Percentiles rank a stretch among this genome's conserved stretches.
phyloP scores from a whole-genome alignment of 2,113 vertebrate genomes.

The Cryptomyrus ogoouensis region DNA sequence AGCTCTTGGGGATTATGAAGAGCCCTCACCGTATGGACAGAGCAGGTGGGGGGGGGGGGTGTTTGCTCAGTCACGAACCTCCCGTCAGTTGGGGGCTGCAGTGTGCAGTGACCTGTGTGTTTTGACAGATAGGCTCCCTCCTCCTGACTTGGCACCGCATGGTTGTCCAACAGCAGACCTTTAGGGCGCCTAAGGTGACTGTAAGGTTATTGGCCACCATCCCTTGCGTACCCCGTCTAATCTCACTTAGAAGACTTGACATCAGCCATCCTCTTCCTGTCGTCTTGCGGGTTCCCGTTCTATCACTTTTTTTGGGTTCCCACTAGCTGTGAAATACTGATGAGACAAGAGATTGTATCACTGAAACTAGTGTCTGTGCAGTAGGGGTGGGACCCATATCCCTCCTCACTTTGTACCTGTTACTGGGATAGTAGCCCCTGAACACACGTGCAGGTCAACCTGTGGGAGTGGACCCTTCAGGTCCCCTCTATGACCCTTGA shows the following conservation, averaged over 20 bases:
- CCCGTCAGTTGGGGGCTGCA: neutral
- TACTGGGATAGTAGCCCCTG: neutral
- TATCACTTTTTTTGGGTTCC: neutral
- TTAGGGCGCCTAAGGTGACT: constrained; percentile 20
- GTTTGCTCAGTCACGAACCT: neutral
- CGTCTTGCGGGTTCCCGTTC: neutral
- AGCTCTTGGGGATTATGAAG: neutral
- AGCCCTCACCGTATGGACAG: neutral
- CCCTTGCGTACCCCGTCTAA: neutral
- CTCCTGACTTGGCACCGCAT: neutral
- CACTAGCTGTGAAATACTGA: neutral
- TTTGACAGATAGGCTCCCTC: neutral
- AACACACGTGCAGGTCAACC: neutral
- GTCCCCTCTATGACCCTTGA: neutral
- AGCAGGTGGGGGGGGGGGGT: neutral
- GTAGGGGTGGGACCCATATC: neutral
- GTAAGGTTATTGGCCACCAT: neutral
- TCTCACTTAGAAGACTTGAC: neutral
- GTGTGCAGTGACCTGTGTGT: neutral
- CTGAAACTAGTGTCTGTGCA: neutral
- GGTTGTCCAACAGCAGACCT: neutral
- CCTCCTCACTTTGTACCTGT: neutral
- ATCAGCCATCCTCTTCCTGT: neutral
- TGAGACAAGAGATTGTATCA: neutral
- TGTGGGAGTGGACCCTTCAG: neutral